Base-by-base conservation (phyloP, 2,797 vertebrate species). In the Poecilia velifera region DNA sequence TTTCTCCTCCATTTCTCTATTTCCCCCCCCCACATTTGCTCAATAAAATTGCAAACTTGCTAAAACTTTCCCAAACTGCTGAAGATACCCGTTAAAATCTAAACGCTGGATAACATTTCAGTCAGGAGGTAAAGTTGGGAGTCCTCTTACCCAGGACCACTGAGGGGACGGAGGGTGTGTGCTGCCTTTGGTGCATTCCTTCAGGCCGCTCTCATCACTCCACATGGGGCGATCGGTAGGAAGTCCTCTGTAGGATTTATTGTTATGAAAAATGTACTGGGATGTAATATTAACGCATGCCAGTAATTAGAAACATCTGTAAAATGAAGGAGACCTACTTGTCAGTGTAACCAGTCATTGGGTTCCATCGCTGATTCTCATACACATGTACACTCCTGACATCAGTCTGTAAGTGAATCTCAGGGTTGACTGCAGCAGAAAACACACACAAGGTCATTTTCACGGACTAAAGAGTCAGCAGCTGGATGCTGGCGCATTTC, bases 321-420 rank as follows among this genome's bases (percentile, higher is more conserved):
- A 46, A 36, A 39, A 76, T 6, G 4, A 73, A 43, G 46, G 22
- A 18, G 13, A 73, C 59, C 20, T 89, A 98, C 98, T 97, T 98
- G 96, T 97, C 97, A 77, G 97, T 97, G 49, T 99, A 99, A 91
- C 98, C 98, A 0, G 98, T 97, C 94, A 99, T 95, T 0, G 98
- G 98, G 89, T 99, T 99, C 98, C 98, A 99, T 57, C 98, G 96
- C 87, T 99, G 98, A 87, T 99, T 99, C 94, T 99, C 98, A 0
- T 98, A 99, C 90, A 99, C 96, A 74, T 96, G 95, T 49, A 99
- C 88, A 0, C 94, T 96, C 92, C 97, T 97, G 82, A 97, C 92
- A 5, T 99, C 98, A 0, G 96, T 96, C 93, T 98, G 97, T 0
- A 93, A 90, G 6, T 96, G 96, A 83, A 95, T 91, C 76, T 96